phyloP scores from a whole-genome alignment of 1,140 invertebrate species.

The Microplitis demolitor region DNA sequence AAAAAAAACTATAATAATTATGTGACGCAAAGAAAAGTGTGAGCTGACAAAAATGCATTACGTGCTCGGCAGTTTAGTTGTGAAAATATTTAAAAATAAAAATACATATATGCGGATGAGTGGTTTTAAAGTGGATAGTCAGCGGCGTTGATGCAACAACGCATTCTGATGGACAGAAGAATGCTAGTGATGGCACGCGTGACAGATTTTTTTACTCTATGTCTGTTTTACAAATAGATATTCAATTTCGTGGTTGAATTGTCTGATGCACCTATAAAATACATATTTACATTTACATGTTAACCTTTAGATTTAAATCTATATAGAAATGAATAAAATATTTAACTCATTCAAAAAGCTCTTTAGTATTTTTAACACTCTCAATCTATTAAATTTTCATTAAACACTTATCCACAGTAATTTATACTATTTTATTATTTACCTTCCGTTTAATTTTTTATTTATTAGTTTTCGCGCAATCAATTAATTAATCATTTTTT shows the following conservation, averaged over 20 bases:
- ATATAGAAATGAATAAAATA: too few relatives aligned
- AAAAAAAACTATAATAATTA: too few relatives aligned
- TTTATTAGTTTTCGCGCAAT: too few relatives aligned
- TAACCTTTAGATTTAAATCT: background rate
- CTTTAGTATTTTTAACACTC: background rate
- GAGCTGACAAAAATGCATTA: too few relatives aligned
- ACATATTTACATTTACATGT: background rate
- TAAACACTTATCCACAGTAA: too few relatives aligned
- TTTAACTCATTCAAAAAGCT: too few relatives aligned
- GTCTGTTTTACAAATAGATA: constrained; percentile 7
- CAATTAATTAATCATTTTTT: too few relatives aligned
- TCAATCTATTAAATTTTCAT: too few relatives aligned
- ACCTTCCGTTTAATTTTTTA: too few relatives aligned
- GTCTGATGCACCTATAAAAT: background rate
- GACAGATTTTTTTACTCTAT: background rate
- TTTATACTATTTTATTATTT: too few relatives aligned
- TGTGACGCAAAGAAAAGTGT: too few relatives aligned
- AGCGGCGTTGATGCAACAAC: constrained; percentile 3
- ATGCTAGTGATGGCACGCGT: background rate
- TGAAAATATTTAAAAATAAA: background rate
- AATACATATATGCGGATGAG: background rate
- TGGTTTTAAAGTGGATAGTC: background rate
- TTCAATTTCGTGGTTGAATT: background rate
- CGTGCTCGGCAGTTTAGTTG: background rate
- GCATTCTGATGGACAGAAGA: constrained; percentile 3